Evolutionary conservation across 2,113 vertebrate species (phyloP).

Genomic region (Aleadryas rufinucha): DNA sequence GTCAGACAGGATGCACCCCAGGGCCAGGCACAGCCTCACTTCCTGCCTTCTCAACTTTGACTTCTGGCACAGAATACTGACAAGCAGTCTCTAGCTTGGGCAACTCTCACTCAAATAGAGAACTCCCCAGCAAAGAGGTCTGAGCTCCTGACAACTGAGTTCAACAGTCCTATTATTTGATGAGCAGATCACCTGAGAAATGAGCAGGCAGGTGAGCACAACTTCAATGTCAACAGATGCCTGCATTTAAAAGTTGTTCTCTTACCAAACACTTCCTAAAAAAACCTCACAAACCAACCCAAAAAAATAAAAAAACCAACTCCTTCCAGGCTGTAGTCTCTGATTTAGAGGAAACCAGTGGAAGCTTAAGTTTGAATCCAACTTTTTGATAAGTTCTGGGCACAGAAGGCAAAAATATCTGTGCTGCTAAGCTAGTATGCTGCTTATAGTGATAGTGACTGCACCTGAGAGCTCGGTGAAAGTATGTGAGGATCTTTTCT

Average conservation of each 20-base stretch:
- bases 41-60: not conserved
- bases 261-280: not conserved
- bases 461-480: fast-evolving
- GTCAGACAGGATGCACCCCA: not conserved
- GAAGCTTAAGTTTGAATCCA: not conserved
- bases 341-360: not conserved
- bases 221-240: not conserved
- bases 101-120: not conserved
- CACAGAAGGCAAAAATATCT: not conserved
- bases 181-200: not conserved
- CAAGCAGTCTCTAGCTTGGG: not conserved
- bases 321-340: not conserved
- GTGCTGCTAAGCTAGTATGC: not conserved
- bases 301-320: fast-evolving
- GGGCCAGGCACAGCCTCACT: not conserved
- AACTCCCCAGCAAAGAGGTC: not conserved
- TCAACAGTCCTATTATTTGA: not conserved
- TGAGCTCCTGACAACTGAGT: not conserved
- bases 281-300: not conserved
- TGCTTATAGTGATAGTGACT: not conserved
- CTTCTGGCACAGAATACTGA: not conserved
- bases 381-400: not conserved
- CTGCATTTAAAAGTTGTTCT: not conserved
- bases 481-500: not conserved
- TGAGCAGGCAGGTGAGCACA: not conserved